Evolutionary conservation across 2,888 invertebrate genomes (phyloP).

Genomic region (Heliconius ismenius): DNA sequence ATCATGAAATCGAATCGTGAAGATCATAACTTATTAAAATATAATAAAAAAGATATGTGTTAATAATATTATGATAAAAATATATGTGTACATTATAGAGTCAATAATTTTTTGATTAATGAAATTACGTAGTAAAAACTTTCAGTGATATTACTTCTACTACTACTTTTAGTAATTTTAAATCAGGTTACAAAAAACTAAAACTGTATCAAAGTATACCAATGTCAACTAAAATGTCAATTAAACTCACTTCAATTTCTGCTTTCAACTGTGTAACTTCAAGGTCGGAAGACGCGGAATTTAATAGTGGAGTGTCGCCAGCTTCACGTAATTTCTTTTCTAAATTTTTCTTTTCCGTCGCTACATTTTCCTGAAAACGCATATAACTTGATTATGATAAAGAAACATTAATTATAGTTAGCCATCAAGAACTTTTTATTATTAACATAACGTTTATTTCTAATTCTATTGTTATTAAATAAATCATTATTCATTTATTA

Average conservation of each 20-base stretch:
- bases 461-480: not conserved
- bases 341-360: conserved; percentile 90
- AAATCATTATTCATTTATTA: conserved; percentile 5
- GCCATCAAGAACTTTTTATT: not conserved
- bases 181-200: too few species aligned
- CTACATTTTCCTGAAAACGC: conserved; percentile 86
- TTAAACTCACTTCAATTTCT: conserved; percentile 87
- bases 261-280: conserved; percentile 91
- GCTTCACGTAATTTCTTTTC: conserved; percentile 91
- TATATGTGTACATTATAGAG: not conserved
- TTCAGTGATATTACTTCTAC: too few species aligned
- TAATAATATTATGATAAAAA: not conserved
- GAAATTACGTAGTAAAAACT: too few species aligned
- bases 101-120: too few species aligned
- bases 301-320: conserved; percentile 83
- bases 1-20: not conserved
- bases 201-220: too few species aligned
- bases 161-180: too few species aligned
- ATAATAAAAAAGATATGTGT: not conserved
- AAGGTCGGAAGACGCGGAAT: conserved; percentile 89
- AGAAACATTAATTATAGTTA: not conserved
- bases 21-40: not conserved
- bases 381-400: not conserved
- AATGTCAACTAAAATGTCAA: not conserved
- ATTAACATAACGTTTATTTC: not conserved